A percentile compares a stretch with the other conserved stretches of the same genome.
These are phyloP conservation scores for Cephus sareptanus DNA, from an alignment of 2,888 invertebrate genomes.

Conservation along the genomic window DNA sequence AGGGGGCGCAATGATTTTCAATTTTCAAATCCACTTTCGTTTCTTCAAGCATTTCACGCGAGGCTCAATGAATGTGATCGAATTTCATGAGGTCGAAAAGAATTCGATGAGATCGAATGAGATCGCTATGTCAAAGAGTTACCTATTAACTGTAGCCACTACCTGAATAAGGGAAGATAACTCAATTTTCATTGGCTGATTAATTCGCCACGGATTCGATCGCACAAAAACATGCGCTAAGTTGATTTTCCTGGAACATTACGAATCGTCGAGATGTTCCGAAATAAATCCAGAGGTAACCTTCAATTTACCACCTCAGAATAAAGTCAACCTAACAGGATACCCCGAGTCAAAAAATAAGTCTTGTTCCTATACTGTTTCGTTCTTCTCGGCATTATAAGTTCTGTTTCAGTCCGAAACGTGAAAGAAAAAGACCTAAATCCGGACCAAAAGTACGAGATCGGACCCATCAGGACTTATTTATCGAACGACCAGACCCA, in stretches of 20 bases:
- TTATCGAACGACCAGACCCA: no score
- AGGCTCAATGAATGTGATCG: background rate
- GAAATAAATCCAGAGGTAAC: background rate
- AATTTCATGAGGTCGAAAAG: background rate
- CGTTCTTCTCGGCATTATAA: no score
- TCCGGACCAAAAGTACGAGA: no score
- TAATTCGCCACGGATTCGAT: slow-evolving; percentile 53
- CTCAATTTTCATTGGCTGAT: slow-evolving; percentile 53
- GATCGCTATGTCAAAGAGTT: background rate
- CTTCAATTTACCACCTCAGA: background rate
- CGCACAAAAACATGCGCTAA: slow-evolving; percentile 54
- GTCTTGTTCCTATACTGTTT: no score
- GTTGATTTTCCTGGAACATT: slow-evolving; percentile 33
- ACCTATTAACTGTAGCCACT: background rate
- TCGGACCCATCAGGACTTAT: no score
- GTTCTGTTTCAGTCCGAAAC: no score
- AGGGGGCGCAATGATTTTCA: slow-evolving; percentile 61
- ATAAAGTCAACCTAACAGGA: background rate
- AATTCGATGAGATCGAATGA: background rate
- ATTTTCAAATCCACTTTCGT: slow-evolving; percentile 59
- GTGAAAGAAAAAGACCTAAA: no score
- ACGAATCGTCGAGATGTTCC: background rate
- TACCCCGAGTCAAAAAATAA: no score
- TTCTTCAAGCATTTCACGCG: slow-evolving; percentile 10
- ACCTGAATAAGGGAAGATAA: slow-evolving; percentile 36